Base-by-base conservation (phyloP, 2,797 vertebrate genomes). In the Prunella strophiata region DNA sequence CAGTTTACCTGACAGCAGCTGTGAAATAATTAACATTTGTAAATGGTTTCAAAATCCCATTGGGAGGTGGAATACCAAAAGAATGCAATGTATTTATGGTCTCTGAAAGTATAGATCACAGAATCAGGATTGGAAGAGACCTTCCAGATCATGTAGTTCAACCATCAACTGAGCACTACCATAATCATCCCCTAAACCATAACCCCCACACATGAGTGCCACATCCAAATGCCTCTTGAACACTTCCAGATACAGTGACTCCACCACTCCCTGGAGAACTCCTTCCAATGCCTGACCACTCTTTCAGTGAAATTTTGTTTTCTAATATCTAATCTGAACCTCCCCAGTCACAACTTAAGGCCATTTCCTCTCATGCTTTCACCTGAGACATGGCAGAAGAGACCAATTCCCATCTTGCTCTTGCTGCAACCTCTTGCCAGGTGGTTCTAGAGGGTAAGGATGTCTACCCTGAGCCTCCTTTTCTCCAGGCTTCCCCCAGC, bases 21-120 rank as follows among this genome's bases (percentile, higher is more conserved):
- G 27, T 57, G 68, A 82, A 82, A 87, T 77, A 81, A 93, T 83
- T 80, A 89, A 63, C 2, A 1, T 74, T 86, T 95, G 40, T 73
- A 79, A 88, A 79, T 2, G 5, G 23, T 93, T 94, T 79, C 17
- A 58, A 66, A 93, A 70, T 81, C 63, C 52, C 59, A 40, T 5
- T 65, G 45, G 50, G 59, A 91, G 14, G 40, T 71, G 27, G 34
- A 85, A 71, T 83, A 71, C 54, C 52, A 80, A 76, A 74, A 72
- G 11, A 57, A 19, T 74, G 29, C 27, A 63, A 47, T 34, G 29
- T 61, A 54, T 15, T 40, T 81, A 40, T 72, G 38, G 36, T 63
- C 17, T 59, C 67, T 73, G 59, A 55, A 89, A 79, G 38, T 66
- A 59, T 4, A 51, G 54, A n/a, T 76, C 63, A 70, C n/a, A 47